Evolutionary conservation across 2,113 vertebrate genomes (phyloP).

Genomic region (Gymnorhina tibicen): DNA sequence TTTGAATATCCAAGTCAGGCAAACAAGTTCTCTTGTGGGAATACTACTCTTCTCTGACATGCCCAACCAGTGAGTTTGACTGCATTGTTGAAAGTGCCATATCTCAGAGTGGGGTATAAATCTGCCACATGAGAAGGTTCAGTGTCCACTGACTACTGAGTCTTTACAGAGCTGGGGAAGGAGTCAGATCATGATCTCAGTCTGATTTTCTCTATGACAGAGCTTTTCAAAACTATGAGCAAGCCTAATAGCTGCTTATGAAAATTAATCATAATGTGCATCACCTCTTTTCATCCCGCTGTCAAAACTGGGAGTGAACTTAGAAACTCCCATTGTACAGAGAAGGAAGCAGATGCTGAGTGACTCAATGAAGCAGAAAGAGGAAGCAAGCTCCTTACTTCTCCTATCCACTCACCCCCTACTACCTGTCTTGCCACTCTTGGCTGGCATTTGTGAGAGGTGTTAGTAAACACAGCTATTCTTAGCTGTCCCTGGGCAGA

Average conservation of each 20-base stretch:
- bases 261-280: not conserved
- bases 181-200: constrained; percentile 20
- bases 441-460: not conserved
- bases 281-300: constrained; percentile 23
- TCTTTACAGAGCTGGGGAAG: not conserved
- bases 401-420: not conserved
- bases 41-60: not conserved
- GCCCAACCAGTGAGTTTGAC: not conserved
- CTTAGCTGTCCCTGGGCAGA: not conserved
- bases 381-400: not conserved
- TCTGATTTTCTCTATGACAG: constrained; percentile 6
- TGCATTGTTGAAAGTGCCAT: not conserved
- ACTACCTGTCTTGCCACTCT: not conserved
- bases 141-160: not conserved
- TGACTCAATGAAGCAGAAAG: not conserved
- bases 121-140: not conserved
- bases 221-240: constrained; percentile 5
- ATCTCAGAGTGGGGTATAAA: not conserved
- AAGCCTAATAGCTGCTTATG: constrained; percentile 16
- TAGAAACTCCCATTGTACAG: not conserved
- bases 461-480: not conserved
- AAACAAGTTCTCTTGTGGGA: constrained; percentile 6
- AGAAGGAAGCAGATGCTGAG: not conserved
- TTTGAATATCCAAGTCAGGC: constrained; percentile 12
- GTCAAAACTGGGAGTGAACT: constrained; percentile 6